phyloP scores from a whole-genome alignment of 2,797 vertebrate species.

The Diglossa cyanea region DNA sequence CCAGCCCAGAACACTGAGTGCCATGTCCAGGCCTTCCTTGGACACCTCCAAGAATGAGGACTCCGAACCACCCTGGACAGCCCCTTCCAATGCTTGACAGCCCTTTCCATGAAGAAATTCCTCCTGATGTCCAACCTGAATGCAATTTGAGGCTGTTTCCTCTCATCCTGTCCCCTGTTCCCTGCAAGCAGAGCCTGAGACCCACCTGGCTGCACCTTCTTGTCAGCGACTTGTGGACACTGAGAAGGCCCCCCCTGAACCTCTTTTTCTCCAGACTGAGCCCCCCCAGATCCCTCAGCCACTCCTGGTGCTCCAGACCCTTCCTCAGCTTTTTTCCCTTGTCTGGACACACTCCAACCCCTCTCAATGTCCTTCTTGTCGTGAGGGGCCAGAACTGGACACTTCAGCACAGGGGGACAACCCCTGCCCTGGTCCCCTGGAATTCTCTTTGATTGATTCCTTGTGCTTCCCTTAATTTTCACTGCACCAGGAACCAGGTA shows the following conservation, averaged over 20 bases:
- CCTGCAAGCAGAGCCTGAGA: fast-evolving
- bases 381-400: neutral
- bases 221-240: neutral
- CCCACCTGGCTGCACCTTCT: neutral
- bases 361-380: too few species aligned
- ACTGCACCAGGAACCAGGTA: neutral
- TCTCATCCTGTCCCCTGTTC: fast-evolving
- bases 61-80: neutral
- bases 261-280: neutral
- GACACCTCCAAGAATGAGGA: neutral
- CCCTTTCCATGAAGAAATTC: neutral
- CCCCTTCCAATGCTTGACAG: neutral
- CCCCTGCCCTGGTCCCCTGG: neutral
- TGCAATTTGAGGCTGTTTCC: fast-evolving
- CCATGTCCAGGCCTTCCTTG: neutral
- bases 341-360: fast-evolving
- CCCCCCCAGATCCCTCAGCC: fast-evolving
- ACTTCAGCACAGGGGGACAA: neutral
- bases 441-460: neutral
- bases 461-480: neutral
- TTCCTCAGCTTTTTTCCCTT: fast-evolving
- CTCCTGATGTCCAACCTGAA: neutral
- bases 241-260: fast-evolving
- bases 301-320: neutral
- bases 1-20: neutral